A percentile compares a stretch with the other conserved stretches of the same genome.
Evolutionary conservation across 2,113 vertebrate species (phyloP).

Genomic region (Melanocharis versteri): DNA sequence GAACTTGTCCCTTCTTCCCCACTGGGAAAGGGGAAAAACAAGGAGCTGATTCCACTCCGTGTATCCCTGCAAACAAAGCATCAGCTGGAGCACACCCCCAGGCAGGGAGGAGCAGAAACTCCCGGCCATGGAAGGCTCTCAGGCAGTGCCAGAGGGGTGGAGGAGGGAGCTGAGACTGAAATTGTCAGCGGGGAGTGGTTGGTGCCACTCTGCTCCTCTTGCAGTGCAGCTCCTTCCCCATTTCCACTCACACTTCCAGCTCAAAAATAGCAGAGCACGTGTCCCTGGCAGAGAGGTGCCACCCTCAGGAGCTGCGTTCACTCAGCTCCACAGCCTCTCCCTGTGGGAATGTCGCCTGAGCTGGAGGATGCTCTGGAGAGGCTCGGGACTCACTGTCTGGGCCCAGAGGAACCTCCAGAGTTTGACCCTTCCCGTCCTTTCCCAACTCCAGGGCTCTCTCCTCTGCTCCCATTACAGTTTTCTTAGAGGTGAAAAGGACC

Average conservation of each 20-base stretch:
- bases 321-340: background rate
- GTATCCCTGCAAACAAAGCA: background rate
- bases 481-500: background rate
- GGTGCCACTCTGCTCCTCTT: background rate
- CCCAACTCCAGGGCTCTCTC: accelerated
- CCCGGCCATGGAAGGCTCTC: background rate
- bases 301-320: background rate
- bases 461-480: background rate
- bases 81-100: background rate
- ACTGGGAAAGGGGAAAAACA: background rate
- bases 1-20: background rate
- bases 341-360: background rate
- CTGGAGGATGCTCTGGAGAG: background rate
- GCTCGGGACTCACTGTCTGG: background rate
- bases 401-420: background rate
- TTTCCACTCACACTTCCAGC: background rate
- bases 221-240: background rate
- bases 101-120: background rate
- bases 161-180: background rate
- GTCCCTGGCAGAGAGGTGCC: background rate
- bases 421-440: background rate
- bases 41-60: background rate
- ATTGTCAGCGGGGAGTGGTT: background rate
- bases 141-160: background rate
- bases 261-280: background rate